Evolutionary conservation across 2,888 invertebrate species (phyloP), one percentile per base, ranked within the genome.

Genomic region (Rhyacophila evoluta): DNA sequence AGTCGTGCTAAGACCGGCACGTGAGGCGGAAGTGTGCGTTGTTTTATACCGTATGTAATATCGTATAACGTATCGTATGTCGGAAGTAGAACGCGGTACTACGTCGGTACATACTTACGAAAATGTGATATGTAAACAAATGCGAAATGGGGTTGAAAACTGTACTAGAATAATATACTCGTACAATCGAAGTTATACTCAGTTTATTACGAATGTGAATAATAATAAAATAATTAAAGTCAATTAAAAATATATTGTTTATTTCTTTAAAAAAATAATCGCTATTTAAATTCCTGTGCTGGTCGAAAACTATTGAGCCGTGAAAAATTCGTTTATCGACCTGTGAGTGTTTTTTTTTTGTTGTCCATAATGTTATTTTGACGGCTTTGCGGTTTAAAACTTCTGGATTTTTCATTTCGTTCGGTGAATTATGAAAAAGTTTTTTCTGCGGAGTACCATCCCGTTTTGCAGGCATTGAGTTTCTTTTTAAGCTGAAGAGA

Each of bases 1-100:
- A 77, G 77, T 72, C 67, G 55, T 67, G 38, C 41, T 39, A 38
- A n/a, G 71, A 72, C 41, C 67, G 72, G 72, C 36, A 67, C 27
- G 33, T 10, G n/a, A 19, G 29, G 8, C 37, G 36, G 25, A 73
- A 29, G 72, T 39, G 70, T 27, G 10, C 5, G 6, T 6, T 12
- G 67, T 33, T 33, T 33, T 33, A 4, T 33, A 4, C 29, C 29
- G 4, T 33, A 33, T 6, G 6, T 6, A 19, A 25, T 19, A 25
- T 55, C 19, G 25, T 55, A 55, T 55, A 10, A n/a, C n/a, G n/a
- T n/a, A n/a, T n/a, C n/a, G n/a, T 55, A 5, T 19, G 10, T 55
- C 33, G 38, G 28, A 33, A 67, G 70, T 33, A 15, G 55, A 55
- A 19, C 55, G 55, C 55, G 55, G 25, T 55, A 55, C 6, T 55